Percentiles rank a stretch among this genome's conserved stretches.
Conservation (phyloP, 23 tunicate species). For the Styela plicata region DNA sequence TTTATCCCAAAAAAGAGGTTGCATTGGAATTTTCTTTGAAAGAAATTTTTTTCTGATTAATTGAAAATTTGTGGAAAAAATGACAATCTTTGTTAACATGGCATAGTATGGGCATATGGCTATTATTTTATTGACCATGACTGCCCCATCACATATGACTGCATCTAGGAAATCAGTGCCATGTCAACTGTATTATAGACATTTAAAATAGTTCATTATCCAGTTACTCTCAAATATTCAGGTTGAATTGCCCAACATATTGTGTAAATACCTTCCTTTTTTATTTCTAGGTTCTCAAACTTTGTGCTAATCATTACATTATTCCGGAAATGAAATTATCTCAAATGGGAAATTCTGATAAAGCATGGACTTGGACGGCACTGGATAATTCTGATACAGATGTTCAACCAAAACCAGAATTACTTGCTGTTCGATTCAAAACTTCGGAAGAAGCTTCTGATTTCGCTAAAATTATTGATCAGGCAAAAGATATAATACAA, state of each 20-base stretch:
- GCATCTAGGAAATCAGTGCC: too few relatives aligned
- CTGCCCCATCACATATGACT: too few relatives aligned
- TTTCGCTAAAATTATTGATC: constrained; percentile 41
- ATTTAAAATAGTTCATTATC: too few relatives aligned
- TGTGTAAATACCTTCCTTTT: too few relatives aligned
- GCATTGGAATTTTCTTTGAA: constrained; percentile 1
- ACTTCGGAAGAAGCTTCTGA: constrained; percentile 64
- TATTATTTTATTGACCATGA: too few relatives aligned
- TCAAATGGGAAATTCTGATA: constrained; percentile 40
- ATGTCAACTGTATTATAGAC: too few relatives aligned
- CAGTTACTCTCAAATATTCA: too few relatives aligned
- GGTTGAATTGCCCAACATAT: too few relatives aligned
- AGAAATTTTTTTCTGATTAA: too few relatives aligned
- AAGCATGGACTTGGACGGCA: constrained; percentile 86
- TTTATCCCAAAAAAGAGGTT: too few relatives aligned
- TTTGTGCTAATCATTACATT: constrained; percentile 91
- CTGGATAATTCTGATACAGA: constrained; percentile 65
- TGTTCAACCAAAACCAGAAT: constrained; percentile 36
- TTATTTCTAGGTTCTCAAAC: constrained; percentile 77
- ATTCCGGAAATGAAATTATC: constrained; percentile 36
- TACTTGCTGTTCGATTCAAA: constrained; percentile 82
- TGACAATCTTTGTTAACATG: not conserved
- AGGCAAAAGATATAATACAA: constrained; percentile 27
- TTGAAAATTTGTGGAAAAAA: too few relatives aligned
- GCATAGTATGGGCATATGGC: not conserved